phyloP scores from a whole-genome alignment of 2,888 invertebrate species.

The Siphlonurus alternatus region DNA sequence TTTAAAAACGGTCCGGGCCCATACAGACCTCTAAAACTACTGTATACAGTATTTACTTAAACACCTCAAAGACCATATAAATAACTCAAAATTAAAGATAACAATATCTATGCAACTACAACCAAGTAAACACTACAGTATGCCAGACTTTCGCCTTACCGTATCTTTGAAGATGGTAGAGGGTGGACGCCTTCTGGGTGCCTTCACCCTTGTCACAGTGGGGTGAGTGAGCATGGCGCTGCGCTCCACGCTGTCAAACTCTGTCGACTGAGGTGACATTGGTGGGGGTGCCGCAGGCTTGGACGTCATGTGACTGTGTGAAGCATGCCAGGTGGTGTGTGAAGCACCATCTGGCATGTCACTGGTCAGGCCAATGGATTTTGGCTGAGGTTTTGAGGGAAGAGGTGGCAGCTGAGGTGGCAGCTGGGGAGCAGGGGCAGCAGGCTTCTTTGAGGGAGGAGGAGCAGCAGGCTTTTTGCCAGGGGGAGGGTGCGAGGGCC shows the following conservation, averaged over 20 bases:
- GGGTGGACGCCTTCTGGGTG: slow-evolving; percentile 47
- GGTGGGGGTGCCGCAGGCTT: slow-evolving; percentile 5
- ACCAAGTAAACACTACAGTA: too few species aligned
- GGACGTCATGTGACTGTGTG: too few species aligned
- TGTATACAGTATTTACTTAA: too few species aligned
- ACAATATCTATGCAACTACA: too few species aligned
- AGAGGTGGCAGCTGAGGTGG: background rate
- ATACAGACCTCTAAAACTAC: too few species aligned
- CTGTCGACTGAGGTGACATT: slow-evolving; percentile 18
- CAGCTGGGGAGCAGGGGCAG: background rate
- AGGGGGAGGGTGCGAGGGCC: slow-evolving; percentile 12
- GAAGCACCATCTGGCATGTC: background rate
- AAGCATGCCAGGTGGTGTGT: too few species aligned
- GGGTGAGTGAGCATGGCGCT: slow-evolving; percentile 31
- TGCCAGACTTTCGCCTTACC: too few species aligned
- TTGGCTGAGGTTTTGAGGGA: background rate
- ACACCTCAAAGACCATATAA: too few species aligned
- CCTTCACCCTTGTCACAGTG: slow-evolving; percentile 39
- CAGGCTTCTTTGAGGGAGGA: slow-evolving; percentile 19
- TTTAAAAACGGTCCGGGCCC: too few species aligned
- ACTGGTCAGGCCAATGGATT: background rate
- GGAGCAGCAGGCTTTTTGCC: slow-evolving; percentile 21
- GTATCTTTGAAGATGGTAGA: slow-evolving; percentile 30
- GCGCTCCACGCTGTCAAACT: slow-evolving; percentile 30
- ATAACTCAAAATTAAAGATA: too few species aligned